Conservation (phyloP, 1,140 invertebrate species). For the Venturia canescens region DNA sequence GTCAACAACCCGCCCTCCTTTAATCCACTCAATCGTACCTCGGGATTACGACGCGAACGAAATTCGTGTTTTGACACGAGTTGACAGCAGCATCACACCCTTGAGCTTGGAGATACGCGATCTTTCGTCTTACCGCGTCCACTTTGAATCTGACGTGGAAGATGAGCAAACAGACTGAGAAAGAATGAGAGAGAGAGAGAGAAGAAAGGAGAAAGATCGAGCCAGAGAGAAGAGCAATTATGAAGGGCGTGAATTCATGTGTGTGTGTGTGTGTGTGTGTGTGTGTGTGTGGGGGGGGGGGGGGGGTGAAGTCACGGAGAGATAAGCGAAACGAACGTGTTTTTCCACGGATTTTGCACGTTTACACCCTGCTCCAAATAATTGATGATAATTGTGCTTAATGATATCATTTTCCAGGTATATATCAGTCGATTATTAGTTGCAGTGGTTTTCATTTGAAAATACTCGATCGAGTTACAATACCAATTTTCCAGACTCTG, state of each 20-base stretch:
- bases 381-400: background rate
- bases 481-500: too few species aligned
- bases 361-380: conserved; percentile 19
- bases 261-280: background rate
- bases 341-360: conserved; percentile 30
- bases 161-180: background rate
- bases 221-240: conserved; percentile 22
- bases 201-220: conserved; percentile 9
- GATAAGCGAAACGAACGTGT: conserved; percentile 8
- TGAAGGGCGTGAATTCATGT: background rate
- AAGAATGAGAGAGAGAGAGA: conserved; percentile 1
- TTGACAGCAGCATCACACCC: background rate
- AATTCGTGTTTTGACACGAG: conserved; percentile 17
- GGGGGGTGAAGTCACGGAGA: conserved; percentile 48
- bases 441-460: too few species aligned
- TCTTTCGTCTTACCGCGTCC: background rate
- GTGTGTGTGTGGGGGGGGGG: conserved; percentile 44
- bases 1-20: conserved; percentile 26
- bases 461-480: too few species aligned
- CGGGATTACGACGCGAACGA: background rate
- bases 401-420: background rate
- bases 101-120: background rate
- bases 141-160: background rate
- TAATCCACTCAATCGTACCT: conserved; percentile 27
- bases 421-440: too few species aligned